These are phyloP conservation scores for Axis porcinus DNA, from an alignment of 2,113 vertebrate species.

Conservation along the genomic window DNA sequence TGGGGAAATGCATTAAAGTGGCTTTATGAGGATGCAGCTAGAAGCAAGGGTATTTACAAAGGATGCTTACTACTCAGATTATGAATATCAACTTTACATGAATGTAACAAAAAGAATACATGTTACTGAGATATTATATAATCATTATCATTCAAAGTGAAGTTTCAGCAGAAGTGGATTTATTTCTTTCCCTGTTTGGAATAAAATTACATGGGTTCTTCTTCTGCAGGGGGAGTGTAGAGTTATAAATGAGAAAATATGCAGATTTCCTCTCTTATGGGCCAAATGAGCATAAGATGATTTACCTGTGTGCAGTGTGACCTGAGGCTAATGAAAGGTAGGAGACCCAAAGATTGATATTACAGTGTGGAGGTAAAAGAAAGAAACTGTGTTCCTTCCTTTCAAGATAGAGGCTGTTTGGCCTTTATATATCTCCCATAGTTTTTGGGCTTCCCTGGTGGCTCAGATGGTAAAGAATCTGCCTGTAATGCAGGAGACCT, in stretches of 20 bases:
- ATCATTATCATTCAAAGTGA: conserved; percentile 68
- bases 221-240: background rate
- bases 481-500: background rate
- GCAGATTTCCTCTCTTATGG: conserved; percentile 21
- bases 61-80: conserved; percentile 70
- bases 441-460: background rate
- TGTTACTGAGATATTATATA: conserved; percentile 61
- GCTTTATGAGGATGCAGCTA: conserved; percentile 58
- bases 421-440: background rate
- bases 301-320: background rate
- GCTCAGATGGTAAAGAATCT: background rate
- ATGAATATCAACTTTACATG: conserved; percentile 72
- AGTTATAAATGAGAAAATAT: conserved; percentile 48
- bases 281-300: background rate
- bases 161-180: conserved; percentile 60
- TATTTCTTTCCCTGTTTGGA: conserved; percentile 29
- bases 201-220: conserved; percentile 45
- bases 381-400: background rate
- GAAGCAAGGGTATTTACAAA: conserved; percentile 70
- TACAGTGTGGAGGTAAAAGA: background rate
- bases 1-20: conserved; percentile 62
- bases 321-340: accelerated
- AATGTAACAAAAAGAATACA: conserved; percentile 55
- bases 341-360: background rate
- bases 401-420: background rate